Evolutionary conservation across 1,140 invertebrate genomes (phyloP).

Genomic region (Meloidogyne chitwoodi): DNA sequence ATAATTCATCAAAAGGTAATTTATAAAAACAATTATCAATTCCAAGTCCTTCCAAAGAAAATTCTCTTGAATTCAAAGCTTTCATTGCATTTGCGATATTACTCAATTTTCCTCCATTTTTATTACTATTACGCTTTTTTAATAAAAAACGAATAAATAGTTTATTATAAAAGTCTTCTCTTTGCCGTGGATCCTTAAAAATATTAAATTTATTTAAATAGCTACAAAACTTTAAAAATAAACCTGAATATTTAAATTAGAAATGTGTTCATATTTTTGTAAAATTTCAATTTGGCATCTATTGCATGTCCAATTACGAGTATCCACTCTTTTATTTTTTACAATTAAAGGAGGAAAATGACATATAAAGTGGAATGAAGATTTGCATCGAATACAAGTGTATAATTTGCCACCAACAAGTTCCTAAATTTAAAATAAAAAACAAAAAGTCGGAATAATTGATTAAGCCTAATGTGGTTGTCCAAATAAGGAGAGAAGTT

Average conservation of each 20-base stretch:
- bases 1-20: slow-evolving; percentile 30
- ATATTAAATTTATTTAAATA: too few relatives aligned
- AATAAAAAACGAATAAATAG: slow-evolving; percentile 5
- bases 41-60: background rate
- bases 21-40: slow-evolving; percentile 14
- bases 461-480: too few relatives aligned
- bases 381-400: slow-evolving; percentile 8
- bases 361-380: slow-evolving; percentile 17
- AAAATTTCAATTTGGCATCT: slow-evolving; percentile 11
- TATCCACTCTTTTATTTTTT: background rate
- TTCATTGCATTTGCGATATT: background rate
- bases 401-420: slow-evolving; percentile 11
- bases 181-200: slow-evolving; percentile 8
- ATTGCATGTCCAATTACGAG: slow-evolving; percentile 13
- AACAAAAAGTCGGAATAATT: too few relatives aligned
- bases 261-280: background rate
- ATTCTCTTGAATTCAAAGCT: slow-evolving; percentile 16
- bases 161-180: slow-evolving; percentile 12
- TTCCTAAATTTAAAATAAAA: background rate
- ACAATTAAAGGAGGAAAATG: slow-evolving; percentile 7
- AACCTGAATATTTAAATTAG: background rate
- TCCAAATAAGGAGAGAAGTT: too few relatives aligned
- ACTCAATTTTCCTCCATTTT: background rate
- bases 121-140: background rate
- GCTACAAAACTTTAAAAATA: background rate